A percentile compares a stretch with the other conserved stretches of the same genome.
Conservation (phyloP, 2,888 invertebrate genomes). For the Geophilus truncorum region DNA sequence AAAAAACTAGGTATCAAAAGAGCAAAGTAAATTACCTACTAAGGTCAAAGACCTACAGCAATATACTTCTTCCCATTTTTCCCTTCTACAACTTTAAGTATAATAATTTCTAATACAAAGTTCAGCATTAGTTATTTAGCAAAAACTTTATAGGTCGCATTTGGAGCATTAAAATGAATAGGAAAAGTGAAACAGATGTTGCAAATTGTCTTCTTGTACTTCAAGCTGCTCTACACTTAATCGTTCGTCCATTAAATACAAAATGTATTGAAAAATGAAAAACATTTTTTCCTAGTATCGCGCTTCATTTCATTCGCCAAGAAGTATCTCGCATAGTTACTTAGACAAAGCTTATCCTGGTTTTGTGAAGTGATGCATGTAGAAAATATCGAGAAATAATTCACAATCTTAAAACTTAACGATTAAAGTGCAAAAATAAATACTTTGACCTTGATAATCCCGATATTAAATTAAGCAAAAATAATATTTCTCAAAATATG, state of each 20-base stretch:
- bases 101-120: neutral
- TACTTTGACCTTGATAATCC: too few species aligned
- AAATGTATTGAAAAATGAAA: neutral
- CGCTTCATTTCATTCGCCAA: neutral
- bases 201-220: slow-evolving; percentile 16
- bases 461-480: too few species aligned
- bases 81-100: neutral
- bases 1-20: neutral
- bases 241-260: neutral
- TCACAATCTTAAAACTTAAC: too few species aligned
- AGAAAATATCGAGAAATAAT: too few species aligned
- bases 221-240: neutral
- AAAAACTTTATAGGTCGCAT: neutral
- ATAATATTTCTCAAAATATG: too few species aligned
- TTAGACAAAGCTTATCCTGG: neutral
- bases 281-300: neutral
- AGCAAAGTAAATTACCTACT: slow-evolving; percentile 1
- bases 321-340: neutral
- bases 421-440: too few species aligned
- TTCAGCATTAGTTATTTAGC: neutral
- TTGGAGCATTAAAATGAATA: neutral
- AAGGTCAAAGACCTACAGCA: neutral
- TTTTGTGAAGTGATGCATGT: neutral
- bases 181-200: slow-evolving; percentile 5
- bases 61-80: neutral